Base-by-base conservation (phyloP, 2,888 invertebrate species). In the Micropterix aruncella region DNA sequence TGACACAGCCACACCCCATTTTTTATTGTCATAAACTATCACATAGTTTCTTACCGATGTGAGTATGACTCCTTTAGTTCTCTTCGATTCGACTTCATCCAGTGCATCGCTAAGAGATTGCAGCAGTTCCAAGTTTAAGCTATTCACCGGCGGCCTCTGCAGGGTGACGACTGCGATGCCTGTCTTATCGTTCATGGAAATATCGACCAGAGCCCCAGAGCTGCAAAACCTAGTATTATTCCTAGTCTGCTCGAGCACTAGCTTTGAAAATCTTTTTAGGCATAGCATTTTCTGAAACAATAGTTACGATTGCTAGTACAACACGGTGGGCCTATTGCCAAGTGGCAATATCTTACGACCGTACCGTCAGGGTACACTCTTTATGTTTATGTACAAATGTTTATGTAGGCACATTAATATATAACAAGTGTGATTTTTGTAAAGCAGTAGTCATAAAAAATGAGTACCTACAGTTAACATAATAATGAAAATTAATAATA, bases 81-180 rank as follows among this genome's bases (percentile, higher is more conserved):
- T 79, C 50, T 80, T 77, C 47, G 77, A 77, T 42, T 78, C 74
- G 2, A 84, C 66, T 52, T 82, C 74, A 52, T 76, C 75, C 2
- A 91, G 60, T 0, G 80, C 66, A 47, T 72, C 69, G 38, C 66
- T 72, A 2, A 92, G 59, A 43, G 78, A 80, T 44, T 71, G 69
- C 14, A 89, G 57, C 14, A 89, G 61, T 16, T 88, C 85, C 19
- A 82, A 62, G 57, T 85, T 90, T 2, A 92, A 67, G 45, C 86
- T 79, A 65, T 91, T 92, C 1, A 90, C 90, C 3, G 91, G 90
- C 4, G 78, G 69, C 46, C 80, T 71, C 56, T 83, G 79, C 74
- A 92, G 72, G 0, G 81, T 81, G 44, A 91, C 63, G 1, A 75
- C 77, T 2, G 84, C 83, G 37, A 88, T 68, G 9, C 87, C 86